These are phyloP conservation scores for Scarus forsteni DNA, from an alignment of 2,797 vertebrate species.

Conservation along the genomic window DNA sequence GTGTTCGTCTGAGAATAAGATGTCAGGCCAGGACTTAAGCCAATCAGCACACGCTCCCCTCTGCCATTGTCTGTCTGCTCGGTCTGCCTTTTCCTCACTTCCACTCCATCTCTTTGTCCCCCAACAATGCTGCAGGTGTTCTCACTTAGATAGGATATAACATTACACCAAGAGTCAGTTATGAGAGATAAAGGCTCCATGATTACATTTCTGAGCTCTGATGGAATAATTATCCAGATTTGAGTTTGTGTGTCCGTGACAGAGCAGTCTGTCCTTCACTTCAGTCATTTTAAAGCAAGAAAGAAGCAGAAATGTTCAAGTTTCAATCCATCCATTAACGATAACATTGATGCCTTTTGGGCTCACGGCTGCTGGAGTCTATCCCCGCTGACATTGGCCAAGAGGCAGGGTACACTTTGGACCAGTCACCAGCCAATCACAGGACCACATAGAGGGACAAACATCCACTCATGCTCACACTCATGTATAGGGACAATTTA, in stretches of 20 bases:
- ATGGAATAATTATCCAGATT: slow-evolving; percentile 19
- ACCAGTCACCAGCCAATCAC: too few relatives aligned
- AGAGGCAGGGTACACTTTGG: too few relatives aligned
- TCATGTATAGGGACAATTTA: too few relatives aligned
- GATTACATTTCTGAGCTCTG: slow-evolving; percentile 42
- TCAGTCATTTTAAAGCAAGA: too few relatives aligned
- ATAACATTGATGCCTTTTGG: too few relatives aligned
- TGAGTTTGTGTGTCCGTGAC: slow-evolving; percentile 8
- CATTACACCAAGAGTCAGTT: slow-evolving; percentile 61
- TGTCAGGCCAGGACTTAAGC: slow-evolving; percentile 39
- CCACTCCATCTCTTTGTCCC: slow-evolving; percentile 36
- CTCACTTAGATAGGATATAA: slow-evolving; percentile 53
- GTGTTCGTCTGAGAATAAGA: slow-evolving; percentile 49
- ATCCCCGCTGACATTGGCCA: too few relatives aligned
- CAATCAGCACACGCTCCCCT: slow-evolving; percentile 38
- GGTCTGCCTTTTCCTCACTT: slow-evolving; percentile 7
- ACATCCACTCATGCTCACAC: too few relatives aligned
- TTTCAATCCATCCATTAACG: too few relatives aligned
- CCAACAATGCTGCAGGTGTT: slow-evolving; percentile 55
- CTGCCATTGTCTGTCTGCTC: slow-evolving; percentile 25
- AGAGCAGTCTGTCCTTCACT: neutral
- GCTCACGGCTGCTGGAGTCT: too few relatives aligned
- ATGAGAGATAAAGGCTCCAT: slow-evolving; percentile 36
- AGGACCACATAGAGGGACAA: too few relatives aligned
- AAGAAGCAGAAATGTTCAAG: too few relatives aligned